Conservation (phyloP, 1,140 invertebrate genomes). For the Oncopeltus fasciatus region DNA sequence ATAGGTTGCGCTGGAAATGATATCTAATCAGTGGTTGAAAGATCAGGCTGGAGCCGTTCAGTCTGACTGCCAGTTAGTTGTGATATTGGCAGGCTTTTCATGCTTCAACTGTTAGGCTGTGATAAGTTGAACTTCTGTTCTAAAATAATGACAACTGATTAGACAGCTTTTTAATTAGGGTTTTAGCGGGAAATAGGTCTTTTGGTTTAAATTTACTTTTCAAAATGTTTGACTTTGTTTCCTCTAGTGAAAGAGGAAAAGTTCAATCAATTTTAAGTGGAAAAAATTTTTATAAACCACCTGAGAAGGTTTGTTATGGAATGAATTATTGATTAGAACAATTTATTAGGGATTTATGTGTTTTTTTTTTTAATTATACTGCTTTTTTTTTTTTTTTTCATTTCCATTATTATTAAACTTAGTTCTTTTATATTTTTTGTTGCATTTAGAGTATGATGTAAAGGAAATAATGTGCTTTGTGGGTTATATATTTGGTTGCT, state of each 20-base stretch:
- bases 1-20: too few species aligned
- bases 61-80: too few species aligned
- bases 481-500: background rate
- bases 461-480: background rate
- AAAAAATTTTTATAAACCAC: background rate
- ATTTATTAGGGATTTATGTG: background rate
- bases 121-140: too few species aligned
- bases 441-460: background rate
- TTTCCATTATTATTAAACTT: background rate
- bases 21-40: too few species aligned
- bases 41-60: too few species aligned
- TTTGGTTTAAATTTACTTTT: too few species aligned
- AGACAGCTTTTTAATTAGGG: too few species aligned
- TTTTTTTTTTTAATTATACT: background rate
- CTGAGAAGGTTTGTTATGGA: background rate
- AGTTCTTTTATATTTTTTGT: background rate
- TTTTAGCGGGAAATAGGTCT: too few species aligned
- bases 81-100: too few species aligned
- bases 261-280: background rate
- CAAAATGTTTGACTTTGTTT: background rate
- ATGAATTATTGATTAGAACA: background rate
- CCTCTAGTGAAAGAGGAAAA: background rate
- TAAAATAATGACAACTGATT: too few species aligned
- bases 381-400: background rate
- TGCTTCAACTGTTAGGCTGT: too few species aligned